Evolutionary conservation across 1,140 invertebrate genomes (phyloP).

Genomic region (Alviniconcha marisindica): DNA sequence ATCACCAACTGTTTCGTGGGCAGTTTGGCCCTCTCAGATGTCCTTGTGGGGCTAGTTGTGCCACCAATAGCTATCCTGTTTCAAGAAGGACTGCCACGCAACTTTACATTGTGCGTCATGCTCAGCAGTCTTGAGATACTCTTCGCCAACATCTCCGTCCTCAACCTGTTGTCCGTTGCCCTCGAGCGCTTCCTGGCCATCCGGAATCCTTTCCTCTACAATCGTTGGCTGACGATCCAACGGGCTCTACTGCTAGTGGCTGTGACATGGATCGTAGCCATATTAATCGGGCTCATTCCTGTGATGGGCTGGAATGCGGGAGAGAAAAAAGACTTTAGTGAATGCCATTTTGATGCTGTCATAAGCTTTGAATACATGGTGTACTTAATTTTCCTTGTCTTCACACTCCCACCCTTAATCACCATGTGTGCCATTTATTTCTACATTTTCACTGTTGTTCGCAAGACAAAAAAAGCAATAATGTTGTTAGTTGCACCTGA

Average conservation of each 20-base stretch:
- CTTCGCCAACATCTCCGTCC: constrained; percentile 72
- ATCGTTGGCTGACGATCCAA: constrained; percentile 54
- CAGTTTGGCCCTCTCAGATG: constrained; percentile 75
- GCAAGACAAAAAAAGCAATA: constrained; percentile 49
- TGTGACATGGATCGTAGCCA: constrained; percentile 61
- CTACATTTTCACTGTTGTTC: constrained; percentile 71
- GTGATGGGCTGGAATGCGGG: constrained; percentile 70
- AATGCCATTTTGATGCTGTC: constrained; percentile 65
- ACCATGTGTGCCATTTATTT: constrained; percentile 68
- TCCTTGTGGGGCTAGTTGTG: constrained; percentile 73
- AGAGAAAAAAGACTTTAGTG: constrained; percentile 42
- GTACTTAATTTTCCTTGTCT: constrained; percentile 73
- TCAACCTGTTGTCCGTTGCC: constrained; percentile 69
- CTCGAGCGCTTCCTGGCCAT: constrained; percentile 72
- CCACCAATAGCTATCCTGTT: constrained; percentile 67
- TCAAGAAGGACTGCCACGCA: constrained; percentile 59
- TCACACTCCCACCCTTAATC: constrained; percentile 66
- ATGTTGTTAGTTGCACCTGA: background rate
- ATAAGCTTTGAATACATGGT: constrained; percentile 73
- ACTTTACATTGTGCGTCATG: constrained; percentile 70
- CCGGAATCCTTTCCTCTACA: constrained; percentile 69
- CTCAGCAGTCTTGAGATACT: constrained; percentile 68
- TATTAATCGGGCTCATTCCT: constrained; percentile 68
- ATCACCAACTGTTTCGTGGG: constrained; percentile 77
- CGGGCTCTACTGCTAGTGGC: constrained; percentile 56